Evolutionary conservation across 2,888 invertebrate species (phyloP), one percentile per base, ranked within the genome.

Genomic region (Epinotia demarniana): DNA sequence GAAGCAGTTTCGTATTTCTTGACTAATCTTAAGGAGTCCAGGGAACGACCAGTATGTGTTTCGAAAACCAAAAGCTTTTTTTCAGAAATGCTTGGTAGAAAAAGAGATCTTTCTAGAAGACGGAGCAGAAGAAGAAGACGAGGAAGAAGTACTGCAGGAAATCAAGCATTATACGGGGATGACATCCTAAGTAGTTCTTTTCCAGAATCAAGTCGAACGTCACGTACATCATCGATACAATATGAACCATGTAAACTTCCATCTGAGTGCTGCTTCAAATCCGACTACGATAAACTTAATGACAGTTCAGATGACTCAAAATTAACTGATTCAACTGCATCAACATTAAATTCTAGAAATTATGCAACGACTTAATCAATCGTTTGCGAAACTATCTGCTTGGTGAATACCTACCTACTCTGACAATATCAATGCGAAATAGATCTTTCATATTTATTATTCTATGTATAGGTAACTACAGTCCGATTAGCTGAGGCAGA

Each of bases 321-420:
- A 19, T 39, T 43, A 11, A 18, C 57, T 0, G 11, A 16, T 16
- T 39, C 57, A 11, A 18, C 57, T 0, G 11, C 33, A 57, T 68
- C 68, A 1, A 67, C 67, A 57, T 4, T 18, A 57, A 33, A 16
- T 27, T 46, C 58, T 60, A 46, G n/a, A n/a, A 39, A 46, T 16
- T 60, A 60, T 46, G 60, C 69, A 43, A 69, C 69, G 5, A 69
- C 58, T 60, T 69, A 61, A 61, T 27, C 3, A 33, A 61, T 16
- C 53, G n/a, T 53, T 49, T 53, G 49, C 11, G 2, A 12, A 43
- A 12, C 43, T 43, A 12, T 46, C 46, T 46, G 46, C 12, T 46
- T 12, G 13, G 39, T 33, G 33, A 33, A 3, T 33, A 6, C 4
- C 43, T 11, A 12, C 12, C 12, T 4, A 12, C 46, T 46, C 13